Conservation (phyloP, 2,113 vertebrate species). For the Plecotus auritus region DNA sequence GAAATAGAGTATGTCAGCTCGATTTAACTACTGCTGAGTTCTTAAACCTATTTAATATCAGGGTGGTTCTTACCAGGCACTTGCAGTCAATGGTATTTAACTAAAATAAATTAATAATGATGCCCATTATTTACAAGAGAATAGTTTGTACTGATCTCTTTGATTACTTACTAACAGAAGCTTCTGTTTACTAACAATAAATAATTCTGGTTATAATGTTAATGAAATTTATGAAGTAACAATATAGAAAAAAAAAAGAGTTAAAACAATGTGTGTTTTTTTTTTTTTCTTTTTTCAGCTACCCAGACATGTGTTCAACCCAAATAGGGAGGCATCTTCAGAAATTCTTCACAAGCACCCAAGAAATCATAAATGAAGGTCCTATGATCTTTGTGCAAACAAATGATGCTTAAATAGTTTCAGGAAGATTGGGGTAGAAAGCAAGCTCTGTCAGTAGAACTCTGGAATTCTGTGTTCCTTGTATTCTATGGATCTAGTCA, state of each 20-base stretch:
- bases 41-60: not conserved
- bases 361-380: constrained; percentile 3
- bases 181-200: not conserved
- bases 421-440: not conserved
- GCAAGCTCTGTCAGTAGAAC: not conserved
- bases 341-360: not conserved
- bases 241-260: not conserved
- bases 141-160: not conserved
- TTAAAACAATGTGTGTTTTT: not conserved
- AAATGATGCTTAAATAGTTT: constrained; percentile 1
- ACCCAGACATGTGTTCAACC: not conserved
- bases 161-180: not conserved
- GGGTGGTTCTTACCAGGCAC: not conserved
- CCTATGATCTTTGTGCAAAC: not conserved
- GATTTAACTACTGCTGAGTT: not conserved
- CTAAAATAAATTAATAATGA: not conserved
- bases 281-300: constrained; percentile 26
- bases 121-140: not conserved
- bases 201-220: not conserved
- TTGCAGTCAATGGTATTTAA: not conserved
- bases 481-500: not conserved
- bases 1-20: not conserved
- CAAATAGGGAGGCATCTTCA: not conserved
- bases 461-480: not conserved
- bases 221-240: not conserved